Evolutionary conservation across 2,113 vertebrate species (phyloP).

Genomic region (Oncorhynchus clarkii): DNA sequence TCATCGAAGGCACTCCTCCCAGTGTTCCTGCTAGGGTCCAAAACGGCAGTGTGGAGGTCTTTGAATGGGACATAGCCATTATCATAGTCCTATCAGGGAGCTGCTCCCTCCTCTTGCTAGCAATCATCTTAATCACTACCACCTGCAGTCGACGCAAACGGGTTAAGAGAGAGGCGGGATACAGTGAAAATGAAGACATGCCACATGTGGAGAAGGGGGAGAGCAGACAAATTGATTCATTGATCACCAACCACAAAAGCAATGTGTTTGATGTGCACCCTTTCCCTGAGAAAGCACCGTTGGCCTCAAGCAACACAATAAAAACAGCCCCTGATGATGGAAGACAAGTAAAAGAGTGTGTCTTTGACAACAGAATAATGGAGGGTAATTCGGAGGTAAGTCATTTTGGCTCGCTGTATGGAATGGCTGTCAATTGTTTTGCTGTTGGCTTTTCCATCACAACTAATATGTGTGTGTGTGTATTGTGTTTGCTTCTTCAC

Average conservation of each 20-base stretch:
- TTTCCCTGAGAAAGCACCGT: constrained; percentile 80
- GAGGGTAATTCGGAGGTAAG: constrained; percentile 84
- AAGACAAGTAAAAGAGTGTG: constrained; percentile 73
- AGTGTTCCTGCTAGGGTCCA: constrained; percentile 72
- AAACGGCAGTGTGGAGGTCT: constrained; percentile 63
- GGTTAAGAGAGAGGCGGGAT: constrained; percentile 69
- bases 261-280: constrained; percentile 84
- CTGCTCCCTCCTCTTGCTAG: constrained; percentile 89
- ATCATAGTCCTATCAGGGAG: constrained; percentile 90
- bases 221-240: constrained; percentile 74
- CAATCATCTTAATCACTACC: constrained; percentile 91
- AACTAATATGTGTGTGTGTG: background rate
- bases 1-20: constrained; percentile 76
- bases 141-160: constrained; percentile 88
- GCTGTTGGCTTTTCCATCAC: background rate
- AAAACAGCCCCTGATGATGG: constrained; percentile 70
- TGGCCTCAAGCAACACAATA: constrained; percentile 71
- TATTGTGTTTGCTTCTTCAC: constrained; percentile 25
- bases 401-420: constrained; percentile 6
- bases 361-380: constrained; percentile 80
- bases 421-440: background rate
- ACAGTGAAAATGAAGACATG: constrained; percentile 61
- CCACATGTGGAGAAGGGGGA: constrained; percentile 78
- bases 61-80: constrained; percentile 89
- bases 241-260: constrained; percentile 71